These are phyloP conservation scores for Phalacrocorax carbo DNA, from an alignment of 2,113 vertebrate species.

Conservation along the genomic window DNA sequence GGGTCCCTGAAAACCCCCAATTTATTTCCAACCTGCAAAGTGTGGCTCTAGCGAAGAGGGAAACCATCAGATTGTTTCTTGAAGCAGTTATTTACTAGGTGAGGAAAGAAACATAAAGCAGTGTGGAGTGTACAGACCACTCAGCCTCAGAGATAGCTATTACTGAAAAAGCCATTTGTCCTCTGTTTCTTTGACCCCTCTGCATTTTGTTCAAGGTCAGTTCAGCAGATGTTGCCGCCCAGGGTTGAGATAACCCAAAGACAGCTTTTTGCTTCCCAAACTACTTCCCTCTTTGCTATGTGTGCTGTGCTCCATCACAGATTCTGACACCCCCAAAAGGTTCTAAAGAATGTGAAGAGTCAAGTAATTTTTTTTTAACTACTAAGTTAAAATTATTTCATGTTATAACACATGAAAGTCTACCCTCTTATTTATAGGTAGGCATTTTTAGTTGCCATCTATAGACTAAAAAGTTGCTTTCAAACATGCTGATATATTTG, in stretches of 20 bases:
- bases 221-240: not conserved
- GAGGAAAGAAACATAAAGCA: not conserved
- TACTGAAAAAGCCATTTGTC: not conserved
- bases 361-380: not conserved
- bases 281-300: not conserved
- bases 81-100: not conserved
- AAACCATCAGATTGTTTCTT: not conserved
- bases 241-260: not conserved
- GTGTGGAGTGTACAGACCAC: not conserved
- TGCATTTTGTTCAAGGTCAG: not conserved
- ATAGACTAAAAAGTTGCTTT: not conserved
- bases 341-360: not conserved
- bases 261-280: not conserved
- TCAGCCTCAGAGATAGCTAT: not conserved
- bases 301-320: not conserved
- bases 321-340: not conserved
- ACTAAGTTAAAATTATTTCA: not conserved
- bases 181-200: not conserved
- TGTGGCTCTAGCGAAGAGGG: not conserved
- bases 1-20: not conserved
- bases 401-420: not conserved
- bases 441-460: not conserved
- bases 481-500: not conserved
- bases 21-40: not conserved
- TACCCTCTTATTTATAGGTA: not conserved